Evolutionary conservation across 2,797 vertebrate genomes (phyloP).

Genomic region (Enteromius thamalakanensis): DNA sequence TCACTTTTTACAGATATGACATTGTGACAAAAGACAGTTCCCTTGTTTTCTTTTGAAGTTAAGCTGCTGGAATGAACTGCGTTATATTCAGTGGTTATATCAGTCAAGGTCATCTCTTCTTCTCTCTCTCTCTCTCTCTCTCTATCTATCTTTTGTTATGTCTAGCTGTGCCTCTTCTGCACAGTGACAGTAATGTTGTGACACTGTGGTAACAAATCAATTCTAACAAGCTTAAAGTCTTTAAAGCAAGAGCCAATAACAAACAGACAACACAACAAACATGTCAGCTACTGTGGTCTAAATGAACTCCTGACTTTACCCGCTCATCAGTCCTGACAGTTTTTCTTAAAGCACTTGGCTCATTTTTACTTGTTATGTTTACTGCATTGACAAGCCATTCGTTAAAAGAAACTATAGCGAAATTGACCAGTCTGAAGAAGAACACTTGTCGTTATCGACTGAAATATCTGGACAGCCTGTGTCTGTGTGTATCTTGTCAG

Average conservation of each 20-base stretch:
- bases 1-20: not conserved
- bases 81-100: conserved; percentile 11
- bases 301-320: not conserved
- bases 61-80: not conserved
- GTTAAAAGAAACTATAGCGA: not conserved
- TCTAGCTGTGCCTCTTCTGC: conserved; percentile 2
- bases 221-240: conserved; percentile 40
- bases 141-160: not conserved
- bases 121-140: not conserved
- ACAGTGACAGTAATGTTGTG: conserved; percentile 28
- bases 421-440: not conserved
- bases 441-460: not conserved
- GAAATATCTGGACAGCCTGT: not conserved
- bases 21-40: not conserved
- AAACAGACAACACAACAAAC: conserved; percentile 13
- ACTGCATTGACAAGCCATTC: not conserved
- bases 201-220: conserved; percentile 17
- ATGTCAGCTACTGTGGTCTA: not conserved
- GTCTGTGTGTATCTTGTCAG: not conserved
- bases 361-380: not conserved
- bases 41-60: not conserved
- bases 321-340: not conserved
- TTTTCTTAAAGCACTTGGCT: not conserved
- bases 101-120: conserved; percentile 23
- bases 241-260: conserved; percentile 12